These are phyloP conservation scores for Oscheius sp. DNA, from an alignment of 2,888 invertebrate genomes.

Conservation along the genomic window DNA sequence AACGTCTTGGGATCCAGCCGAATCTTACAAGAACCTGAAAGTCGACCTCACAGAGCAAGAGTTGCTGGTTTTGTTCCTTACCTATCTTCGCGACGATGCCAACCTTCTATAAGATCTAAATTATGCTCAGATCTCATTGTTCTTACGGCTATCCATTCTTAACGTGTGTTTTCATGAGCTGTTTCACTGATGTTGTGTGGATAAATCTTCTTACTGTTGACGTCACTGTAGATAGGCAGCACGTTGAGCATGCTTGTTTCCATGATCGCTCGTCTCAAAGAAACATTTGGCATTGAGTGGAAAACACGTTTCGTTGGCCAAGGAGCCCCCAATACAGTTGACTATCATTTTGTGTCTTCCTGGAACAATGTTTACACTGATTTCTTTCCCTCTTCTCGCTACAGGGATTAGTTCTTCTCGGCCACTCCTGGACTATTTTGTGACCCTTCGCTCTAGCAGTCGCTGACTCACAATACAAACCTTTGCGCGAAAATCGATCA, in stretches of 20 bases:
- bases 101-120: not conserved
- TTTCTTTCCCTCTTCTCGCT: slow-evolving; percentile 10
- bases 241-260: too few relatives aligned
- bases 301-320: not conserved
- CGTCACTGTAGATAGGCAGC: too few relatives aligned
- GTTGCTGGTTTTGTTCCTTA: not conserved
- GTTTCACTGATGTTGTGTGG: too few relatives aligned
- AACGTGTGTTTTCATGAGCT: not conserved
- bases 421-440: slow-evolving; percentile 27
- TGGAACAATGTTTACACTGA: not conserved
- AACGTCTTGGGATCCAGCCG: slow-evolving; percentile 8
- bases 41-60: not conserved
- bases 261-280: too few relatives aligned
- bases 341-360: not conserved
- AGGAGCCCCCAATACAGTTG: too few relatives aligned
- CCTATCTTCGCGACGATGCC: not conserved
- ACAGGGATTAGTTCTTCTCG: slow-evolving; percentile 16
- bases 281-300: not conserved
- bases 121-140: not conserved
- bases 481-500: slow-evolving; percentile 36
- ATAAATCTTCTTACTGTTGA: too few relatives aligned
- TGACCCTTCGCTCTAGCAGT: slow-evolving; percentile 16
- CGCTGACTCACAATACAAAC: slow-evolving; percentile 36
- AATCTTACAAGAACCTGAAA: not conserved
- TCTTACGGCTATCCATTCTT: not conserved